These are phyloP conservation scores for Tyria jacobaeae DNA, from an alignment of 2,888 invertebrate genomes.

Conservation along the genomic window DNA sequence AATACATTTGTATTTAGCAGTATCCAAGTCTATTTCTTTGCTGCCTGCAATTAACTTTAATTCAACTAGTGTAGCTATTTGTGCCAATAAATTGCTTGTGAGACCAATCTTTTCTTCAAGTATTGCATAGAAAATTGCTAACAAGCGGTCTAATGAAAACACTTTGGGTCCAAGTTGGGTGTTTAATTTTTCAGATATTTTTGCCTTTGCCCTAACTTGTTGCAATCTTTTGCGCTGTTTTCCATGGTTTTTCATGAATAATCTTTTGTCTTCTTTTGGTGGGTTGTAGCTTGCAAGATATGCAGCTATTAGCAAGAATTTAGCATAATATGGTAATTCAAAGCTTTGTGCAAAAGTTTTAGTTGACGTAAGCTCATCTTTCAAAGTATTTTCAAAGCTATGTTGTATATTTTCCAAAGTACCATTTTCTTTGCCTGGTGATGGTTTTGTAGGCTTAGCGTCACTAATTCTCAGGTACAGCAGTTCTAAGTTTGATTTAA, in stretches of 20 bases:
- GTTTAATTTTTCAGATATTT: slow-evolving; percentile 84
- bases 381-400: slow-evolving; percentile 73
- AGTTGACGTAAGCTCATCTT: slow-evolving; percentile 79
- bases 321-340: slow-evolving; percentile 95
- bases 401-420: slow-evolving; percentile 47
- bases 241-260: slow-evolving; percentile 93
- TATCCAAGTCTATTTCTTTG: slow-evolving; percentile 91
- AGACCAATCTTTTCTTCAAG: slow-evolving; percentile 94
- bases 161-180: slow-evolving; percentile 93
- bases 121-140: slow-evolving; percentile 96
- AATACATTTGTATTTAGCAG: slow-evolving; percentile 95
- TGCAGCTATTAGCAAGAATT: slow-evolving; percentile 95
- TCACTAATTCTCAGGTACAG: slow-evolving; percentile 90
- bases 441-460: slow-evolving; percentile 56
- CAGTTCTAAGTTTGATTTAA: slow-evolving; percentile 91
- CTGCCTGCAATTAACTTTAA: slow-evolving; percentile 91
- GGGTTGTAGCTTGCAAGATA: slow-evolving; percentile 98
- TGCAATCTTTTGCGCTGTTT: slow-evolving; percentile 90
- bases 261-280: slow-evolving; percentile 93
- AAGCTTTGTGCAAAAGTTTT: slow-evolving; percentile 88
- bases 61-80: slow-evolving; percentile 95
- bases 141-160: slow-evolving; percentile 92
- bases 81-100: slow-evolving; percentile 94
- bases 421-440: slow-evolving; percentile 73
- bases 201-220: slow-evolving; percentile 87